Percentiles rank a stretch among this genome's conserved stretches.
These are phyloP conservation scores for Idaea straminata DNA, from an alignment of 2,888 invertebrate genomes.

Conservation along the genomic window DNA sequence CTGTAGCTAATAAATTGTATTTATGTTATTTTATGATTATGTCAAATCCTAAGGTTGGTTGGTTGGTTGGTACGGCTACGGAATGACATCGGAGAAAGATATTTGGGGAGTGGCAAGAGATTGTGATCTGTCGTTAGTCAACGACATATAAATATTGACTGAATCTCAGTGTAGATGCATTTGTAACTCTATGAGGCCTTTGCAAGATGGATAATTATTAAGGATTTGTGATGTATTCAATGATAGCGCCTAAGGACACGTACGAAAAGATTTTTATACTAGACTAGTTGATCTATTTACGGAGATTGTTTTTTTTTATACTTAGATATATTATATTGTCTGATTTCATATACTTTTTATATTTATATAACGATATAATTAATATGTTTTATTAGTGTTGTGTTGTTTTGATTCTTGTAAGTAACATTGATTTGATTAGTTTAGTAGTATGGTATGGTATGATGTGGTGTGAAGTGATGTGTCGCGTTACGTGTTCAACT, in stretches of 20 bases:
- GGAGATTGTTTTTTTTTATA: constrained; percentile 81
- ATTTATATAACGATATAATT: constrained; percentile 75
- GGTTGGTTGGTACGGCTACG: constrained; percentile 29
- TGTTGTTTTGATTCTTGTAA: constrained; percentile 76
- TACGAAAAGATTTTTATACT: constrained; percentile 81
- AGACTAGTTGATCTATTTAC: constrained; percentile 80
- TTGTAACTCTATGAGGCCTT: constrained; percentile 81
- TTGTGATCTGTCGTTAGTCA: constrained; percentile 80
- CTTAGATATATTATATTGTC: constrained; percentile 80
- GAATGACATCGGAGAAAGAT: constrained; percentile 72
- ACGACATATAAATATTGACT: constrained; percentile 81
- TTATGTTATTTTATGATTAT: constrained; percentile 60
- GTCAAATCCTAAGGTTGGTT: constrained; percentile 69
- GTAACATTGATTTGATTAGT: constrained; percentile 60
- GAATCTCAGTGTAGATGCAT: constrained; percentile 82
- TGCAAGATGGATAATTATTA: constrained; percentile 79
- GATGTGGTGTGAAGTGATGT: constrained; percentile 29
- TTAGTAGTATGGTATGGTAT: constrained; percentile 8
- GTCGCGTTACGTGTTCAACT: constrained; percentile 34
- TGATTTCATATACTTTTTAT: constrained; percentile 79
- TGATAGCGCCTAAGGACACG: constrained; percentile 81
- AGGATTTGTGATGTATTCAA: constrained; percentile 81
- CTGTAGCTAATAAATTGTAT: constrained; percentile 79
- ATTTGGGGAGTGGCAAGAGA: constrained; percentile 76
- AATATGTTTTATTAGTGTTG: constrained; percentile 80